phyloP scores from a whole-genome alignment of 2,888 invertebrate species.

The Drosophila prostipennis region DNA sequence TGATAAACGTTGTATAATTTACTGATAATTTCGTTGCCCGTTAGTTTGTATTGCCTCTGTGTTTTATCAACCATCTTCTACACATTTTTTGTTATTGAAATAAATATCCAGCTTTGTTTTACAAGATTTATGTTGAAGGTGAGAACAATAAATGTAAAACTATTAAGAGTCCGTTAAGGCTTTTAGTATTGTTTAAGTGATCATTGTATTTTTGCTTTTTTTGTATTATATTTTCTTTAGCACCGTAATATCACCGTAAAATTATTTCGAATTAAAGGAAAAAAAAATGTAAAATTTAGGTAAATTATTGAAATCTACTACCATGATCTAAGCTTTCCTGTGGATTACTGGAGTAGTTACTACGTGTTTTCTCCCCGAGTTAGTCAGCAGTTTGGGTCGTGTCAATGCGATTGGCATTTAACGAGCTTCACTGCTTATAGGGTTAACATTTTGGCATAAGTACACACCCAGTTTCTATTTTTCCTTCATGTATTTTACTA shows the following conservation, averaged over 20 bases:
- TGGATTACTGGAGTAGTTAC: constrained; percentile 19
- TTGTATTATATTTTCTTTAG: too few species aligned
- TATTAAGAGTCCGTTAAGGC: not conserved
- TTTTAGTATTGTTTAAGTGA: not conserved
- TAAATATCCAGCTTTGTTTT: not conserved
- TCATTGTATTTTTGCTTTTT: not conserved
- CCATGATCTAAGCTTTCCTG: constrained; percentile 48
- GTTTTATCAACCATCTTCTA: not conserved
- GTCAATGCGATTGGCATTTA: constrained; percentile 76
- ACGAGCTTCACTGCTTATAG: constrained; percentile 65
- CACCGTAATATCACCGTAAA: too few species aligned
- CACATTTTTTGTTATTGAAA: not conserved
- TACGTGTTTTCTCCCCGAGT: constrained; percentile 43
- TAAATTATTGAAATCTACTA: too few species aligned
- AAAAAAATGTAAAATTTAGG: too few species aligned
- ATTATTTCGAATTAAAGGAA: too few species aligned
- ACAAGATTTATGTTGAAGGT: not conserved
- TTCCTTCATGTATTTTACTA: constrained; percentile 12
- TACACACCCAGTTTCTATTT: constrained; percentile 66
- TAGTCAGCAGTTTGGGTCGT: constrained; percentile 76
- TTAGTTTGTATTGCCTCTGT: not conserved
- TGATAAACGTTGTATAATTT: not conserved
- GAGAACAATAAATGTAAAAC: too few species aligned
- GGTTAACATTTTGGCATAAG: constrained; percentile 75
- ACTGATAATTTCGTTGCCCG: not conserved